These are phyloP conservation scores for Augochlorella aurata DNA, from an alignment of 2,888 invertebrate species.

Conservation along the genomic window DNA sequence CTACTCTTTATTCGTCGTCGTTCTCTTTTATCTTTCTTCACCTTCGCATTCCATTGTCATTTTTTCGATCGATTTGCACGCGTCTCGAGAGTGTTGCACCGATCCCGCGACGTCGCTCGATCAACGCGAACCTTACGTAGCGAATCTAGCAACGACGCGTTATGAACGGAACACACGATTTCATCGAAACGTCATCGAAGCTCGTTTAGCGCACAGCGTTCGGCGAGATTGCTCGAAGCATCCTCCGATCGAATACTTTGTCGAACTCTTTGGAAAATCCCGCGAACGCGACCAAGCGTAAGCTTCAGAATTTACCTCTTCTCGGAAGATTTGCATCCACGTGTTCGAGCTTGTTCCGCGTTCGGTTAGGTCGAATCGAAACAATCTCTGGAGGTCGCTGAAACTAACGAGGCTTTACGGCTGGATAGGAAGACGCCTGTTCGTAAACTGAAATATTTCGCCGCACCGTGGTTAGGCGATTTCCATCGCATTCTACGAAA, in stretches of 20 bases:
- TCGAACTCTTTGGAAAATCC: not conserved
- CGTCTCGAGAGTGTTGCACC: not conserved
- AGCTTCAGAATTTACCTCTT: slow-evolving; percentile 23
- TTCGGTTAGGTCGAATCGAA: slow-evolving; percentile 28
- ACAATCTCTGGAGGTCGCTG: slow-evolving; percentile 43
- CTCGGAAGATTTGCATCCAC: slow-evolving; percentile 36
- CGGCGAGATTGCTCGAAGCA: too few species aligned
- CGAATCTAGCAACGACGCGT: too few species aligned
- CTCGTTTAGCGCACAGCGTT: too few species aligned
- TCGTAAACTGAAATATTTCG: slow-evolving; percentile 36
- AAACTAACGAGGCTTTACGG: too few species aligned
- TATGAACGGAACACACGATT: too few species aligned
- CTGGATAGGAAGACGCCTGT: slow-evolving; percentile 51
- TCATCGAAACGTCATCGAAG: too few species aligned
- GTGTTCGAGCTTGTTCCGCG: slow-evolving; percentile 37
- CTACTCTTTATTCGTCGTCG: too few species aligned
- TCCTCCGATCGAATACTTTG: too few species aligned
- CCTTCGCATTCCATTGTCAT: not conserved
- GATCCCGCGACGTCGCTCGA: slow-evolving; percentile 34
- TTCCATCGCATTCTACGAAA: slow-evolving; percentile 24
- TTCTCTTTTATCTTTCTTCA: not conserved
- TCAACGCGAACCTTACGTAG: slow-evolving; percentile 6
- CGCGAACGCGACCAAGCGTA: not conserved
- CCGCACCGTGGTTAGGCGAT: slow-evolving; percentile 16
- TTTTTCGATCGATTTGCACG: slow-evolving; percentile 22